Evolutionary conservation across 2,113 vertebrate species (phyloP).

Genomic region (Heliornis fulica): DNA sequence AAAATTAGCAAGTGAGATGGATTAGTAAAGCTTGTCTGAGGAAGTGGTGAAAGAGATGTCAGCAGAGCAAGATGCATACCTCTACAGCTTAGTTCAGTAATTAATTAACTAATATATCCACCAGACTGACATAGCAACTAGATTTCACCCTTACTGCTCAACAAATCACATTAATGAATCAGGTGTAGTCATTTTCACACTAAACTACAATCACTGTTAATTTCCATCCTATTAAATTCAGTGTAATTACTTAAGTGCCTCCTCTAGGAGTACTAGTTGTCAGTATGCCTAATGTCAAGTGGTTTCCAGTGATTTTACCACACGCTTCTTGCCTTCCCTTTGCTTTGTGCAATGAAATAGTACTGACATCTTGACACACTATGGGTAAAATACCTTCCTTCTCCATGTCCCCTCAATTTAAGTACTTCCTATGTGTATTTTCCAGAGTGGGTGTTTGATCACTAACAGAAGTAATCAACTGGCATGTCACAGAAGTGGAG

Average conservation of each 20-base stretch:
- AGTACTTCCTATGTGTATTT: not conserved
- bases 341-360: not conserved
- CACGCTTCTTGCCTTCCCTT: not conserved
- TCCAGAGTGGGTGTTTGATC: not conserved
- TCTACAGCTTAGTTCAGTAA: not conserved
- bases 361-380: not conserved
- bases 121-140: not conserved
- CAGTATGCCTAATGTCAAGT: not conserved
- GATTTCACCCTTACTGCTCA: not conserved
- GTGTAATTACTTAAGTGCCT: not conserved
- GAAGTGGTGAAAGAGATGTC: not conserved
- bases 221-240: not conserved
- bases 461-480: slow-evolving; percentile 5
- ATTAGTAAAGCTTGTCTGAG: not conserved
- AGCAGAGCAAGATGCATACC: not conserved
- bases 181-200: not conserved
- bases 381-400: not conserved
- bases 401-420: not conserved
- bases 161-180: not conserved
- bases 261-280: not conserved
- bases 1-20: not conserved
- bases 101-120: too few species aligned
- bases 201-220: not conserved
- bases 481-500: not conserved
- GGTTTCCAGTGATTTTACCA: not conserved